Percentiles rank a stretch among this genome's conserved stretches.
Conservation (phyloP, 2,797 vertebrate species). For the Acanthurus tractus region DNA sequence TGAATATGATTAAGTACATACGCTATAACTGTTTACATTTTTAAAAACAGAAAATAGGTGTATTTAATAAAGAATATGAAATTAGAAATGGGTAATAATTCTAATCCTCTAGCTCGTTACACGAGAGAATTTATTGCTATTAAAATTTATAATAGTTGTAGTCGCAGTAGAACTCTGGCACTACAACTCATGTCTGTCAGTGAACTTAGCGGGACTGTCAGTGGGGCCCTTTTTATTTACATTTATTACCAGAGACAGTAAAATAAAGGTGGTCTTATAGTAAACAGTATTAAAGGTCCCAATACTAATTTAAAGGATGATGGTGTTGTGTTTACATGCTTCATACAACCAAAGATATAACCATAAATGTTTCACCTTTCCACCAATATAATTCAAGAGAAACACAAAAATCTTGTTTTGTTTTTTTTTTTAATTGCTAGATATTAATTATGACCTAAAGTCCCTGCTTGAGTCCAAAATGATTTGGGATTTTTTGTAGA, state of each 20-base stretch:
- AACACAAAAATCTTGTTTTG: neutral
- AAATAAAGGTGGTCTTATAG: neutral
- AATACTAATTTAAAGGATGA: neutral
- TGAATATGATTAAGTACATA: too few relatives aligned
- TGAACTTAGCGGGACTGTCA: neutral
- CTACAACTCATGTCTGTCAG: neutral
- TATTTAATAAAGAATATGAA: too few relatives aligned
- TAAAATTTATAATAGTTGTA: neutral
- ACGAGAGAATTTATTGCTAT: too few relatives aligned
- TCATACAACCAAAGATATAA: neutral
- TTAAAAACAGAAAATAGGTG: too few relatives aligned
- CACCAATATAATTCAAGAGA: neutral
- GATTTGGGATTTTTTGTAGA: conserved; percentile 15
- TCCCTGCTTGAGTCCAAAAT: conserved; percentile 5
- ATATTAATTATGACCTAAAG: conserved; percentile 15
- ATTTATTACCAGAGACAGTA: neutral
- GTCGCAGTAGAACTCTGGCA: neutral
- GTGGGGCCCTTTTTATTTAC: neutral
- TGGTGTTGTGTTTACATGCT: neutral
- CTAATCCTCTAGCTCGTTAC: too few relatives aligned
- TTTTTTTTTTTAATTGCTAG: neutral
- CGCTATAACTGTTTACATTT: too few relatives aligned
- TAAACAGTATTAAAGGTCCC: neutral
- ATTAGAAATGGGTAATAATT: too few relatives aligned
- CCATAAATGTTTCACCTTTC: neutral